Conservation (phyloP, 1,140 invertebrate genomes). For the Myzus persicae region DNA sequence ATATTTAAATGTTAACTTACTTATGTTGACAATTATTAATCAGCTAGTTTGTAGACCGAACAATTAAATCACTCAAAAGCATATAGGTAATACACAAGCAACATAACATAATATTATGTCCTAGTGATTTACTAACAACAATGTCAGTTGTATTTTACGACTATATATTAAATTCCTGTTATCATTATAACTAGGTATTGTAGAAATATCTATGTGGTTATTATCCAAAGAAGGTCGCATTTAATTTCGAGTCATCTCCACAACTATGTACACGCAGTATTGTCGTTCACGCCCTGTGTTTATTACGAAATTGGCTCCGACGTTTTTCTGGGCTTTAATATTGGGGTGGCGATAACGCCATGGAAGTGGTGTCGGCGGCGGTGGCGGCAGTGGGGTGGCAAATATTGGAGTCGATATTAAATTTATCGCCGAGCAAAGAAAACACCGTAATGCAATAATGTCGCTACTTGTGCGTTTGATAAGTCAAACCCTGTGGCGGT, state of each 20-base stretch:
- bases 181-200: too few species aligned
- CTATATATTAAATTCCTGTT: not conserved
- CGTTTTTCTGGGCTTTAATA: not conserved
- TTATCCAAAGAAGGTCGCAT: too few species aligned
- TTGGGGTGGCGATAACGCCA: not conserved
- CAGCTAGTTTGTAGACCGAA: too few species aligned
- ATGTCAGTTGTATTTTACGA: not conserved
- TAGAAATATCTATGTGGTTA: too few species aligned
- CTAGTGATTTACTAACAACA: not conserved
- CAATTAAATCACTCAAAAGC: not conserved
- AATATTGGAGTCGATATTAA: conserved; percentile 39
- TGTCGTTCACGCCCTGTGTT: not conserved
- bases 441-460: conserved; percentile 43
- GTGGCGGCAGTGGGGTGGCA: not conserved
- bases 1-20: too few species aligned
- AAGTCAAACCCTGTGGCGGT: conserved; percentile 35
- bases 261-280: not conserved
- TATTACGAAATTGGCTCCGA: not conserved
- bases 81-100: too few species aligned
- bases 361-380: too few species aligned
- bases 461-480: conserved; percentile 37
- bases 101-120: too few species aligned
- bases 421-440: conserved; percentile 42
- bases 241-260: not conserved
- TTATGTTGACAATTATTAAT: too few species aligned